Base-by-base conservation (phyloP, 2,797 vertebrate genomes). In the Heliangelus exortis region DNA sequence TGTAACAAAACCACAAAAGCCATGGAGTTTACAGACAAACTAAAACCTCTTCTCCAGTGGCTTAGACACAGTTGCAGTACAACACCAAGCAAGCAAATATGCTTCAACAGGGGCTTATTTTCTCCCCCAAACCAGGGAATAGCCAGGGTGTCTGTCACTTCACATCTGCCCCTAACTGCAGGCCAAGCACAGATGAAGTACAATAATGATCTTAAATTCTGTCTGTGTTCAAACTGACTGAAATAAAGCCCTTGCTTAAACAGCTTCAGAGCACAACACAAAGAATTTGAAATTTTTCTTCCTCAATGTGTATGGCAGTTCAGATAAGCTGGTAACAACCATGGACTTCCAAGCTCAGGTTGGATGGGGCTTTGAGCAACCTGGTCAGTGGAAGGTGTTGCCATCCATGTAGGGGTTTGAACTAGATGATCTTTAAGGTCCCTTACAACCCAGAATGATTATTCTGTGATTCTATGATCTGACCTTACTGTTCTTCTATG, bases 1-100 rank as follows among this genome's bases (percentile, higher is more conserved):
- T 89, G 41, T 61, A 84, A 91, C 76, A 78, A 93, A 91, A 34
- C 84, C 93, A 92, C 90, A 89, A 84, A 91, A 93, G 15, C 87
- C 87, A 28, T 55, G 55, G n/a, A 48, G 31, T 89, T 95, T 89
- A 59, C 39, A 93, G 79, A 53, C 33, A 78, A 77, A 62, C 18
- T 92, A 73, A 90, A 91, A 22, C 20, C 15, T 87, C 58, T 92
- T 89, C 72, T 94, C 39, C 34, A 28, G 51, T 45, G 68, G 47
- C 50, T 94, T 75, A 47, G 14, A 75, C 51, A 51, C 19, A 91
- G 69, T 58, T 89, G 21, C 9, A 68, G 28, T 45, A 31, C 9
- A 72, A 68, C 50, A 53, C 43, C n/a, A 94, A 86, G 55, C 25
- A 91, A 90, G 66, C 14, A 89, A 59, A 75, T 55, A 69, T 4